Conservation (phyloP, 1,140 invertebrate genomes). For the Hyles vespertilio region DNA sequence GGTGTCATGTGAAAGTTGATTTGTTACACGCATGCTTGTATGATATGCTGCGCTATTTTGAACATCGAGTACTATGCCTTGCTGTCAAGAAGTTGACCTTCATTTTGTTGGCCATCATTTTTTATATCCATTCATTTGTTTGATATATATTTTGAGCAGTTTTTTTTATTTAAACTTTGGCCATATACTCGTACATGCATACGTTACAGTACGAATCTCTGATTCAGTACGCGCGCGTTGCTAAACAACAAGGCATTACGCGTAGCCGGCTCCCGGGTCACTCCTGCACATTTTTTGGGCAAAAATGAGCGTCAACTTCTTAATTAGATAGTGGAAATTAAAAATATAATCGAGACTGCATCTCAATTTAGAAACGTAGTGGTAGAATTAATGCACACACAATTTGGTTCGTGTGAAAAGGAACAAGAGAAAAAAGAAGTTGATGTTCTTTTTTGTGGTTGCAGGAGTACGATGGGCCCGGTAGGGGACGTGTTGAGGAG, state of each 20-base stretch:
- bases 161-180: slow-evolving; percentile 66
- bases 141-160: slow-evolving; percentile 69
- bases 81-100: slow-evolving; percentile 94
- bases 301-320: slow-evolving; percentile 98
- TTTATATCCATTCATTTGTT: slow-evolving; percentile 74
- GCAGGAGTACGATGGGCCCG: slow-evolving; percentile 88
- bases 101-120: slow-evolving; percentile 90
- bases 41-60: slow-evolving; percentile 70
- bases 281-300: slow-evolving; percentile 81
- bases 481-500: slow-evolving; percentile 69
- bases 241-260: slow-evolving; percentile 68
- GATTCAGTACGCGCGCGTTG: slow-evolving; percentile 61
- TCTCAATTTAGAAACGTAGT: slow-evolving; percentile 72
- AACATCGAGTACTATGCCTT: slow-evolving; percentile 76
- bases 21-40: slow-evolving; percentile 69
- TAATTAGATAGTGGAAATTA: slow-evolving; percentile 76
- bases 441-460: slow-evolving; percentile 95
- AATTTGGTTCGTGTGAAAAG: slow-evolving; percentile 57
- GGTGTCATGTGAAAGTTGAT: slow-evolving; percentile 33
- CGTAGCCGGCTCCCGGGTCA: slow-evolving; percentile 65
- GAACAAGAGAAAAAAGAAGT: slow-evolving; percentile 84
- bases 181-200: slow-evolving; percentile 53
- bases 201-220: slow-evolving; percentile 53
- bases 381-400: slow-evolving; percentile 70
- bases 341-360: slow-evolving; percentile 62